Evolutionary conservation across 2,888 invertebrate genomes (phyloP).

Genomic region (Tolmerus cingulatus): DNA sequence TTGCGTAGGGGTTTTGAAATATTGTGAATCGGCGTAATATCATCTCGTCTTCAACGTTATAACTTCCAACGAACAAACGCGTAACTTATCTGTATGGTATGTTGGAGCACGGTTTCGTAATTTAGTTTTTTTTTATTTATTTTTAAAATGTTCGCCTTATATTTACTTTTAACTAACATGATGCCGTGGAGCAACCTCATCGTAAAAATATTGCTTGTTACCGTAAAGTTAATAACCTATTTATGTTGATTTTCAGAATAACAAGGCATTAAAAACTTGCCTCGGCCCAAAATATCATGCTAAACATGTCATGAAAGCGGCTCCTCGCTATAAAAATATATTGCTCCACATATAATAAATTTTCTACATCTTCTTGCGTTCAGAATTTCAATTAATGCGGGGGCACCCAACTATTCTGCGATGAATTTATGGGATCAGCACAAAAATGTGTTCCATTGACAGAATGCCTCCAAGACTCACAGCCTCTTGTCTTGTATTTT

Average conservation of each 20-base stretch:
- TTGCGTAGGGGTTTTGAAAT: not conserved
- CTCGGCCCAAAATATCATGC: not conserved
- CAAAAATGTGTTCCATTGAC: conserved; percentile 2
- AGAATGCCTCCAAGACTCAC: not conserved
- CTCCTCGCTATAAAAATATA: not conserved
- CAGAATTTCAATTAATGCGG: conserved; percentile 32
- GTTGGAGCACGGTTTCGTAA: too few relatives aligned
- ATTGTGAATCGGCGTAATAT: too few relatives aligned
- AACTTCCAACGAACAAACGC: too few relatives aligned
- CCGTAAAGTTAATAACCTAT: not conserved
- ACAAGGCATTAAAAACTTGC: not conserved
- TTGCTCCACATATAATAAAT: conserved; percentile 17
- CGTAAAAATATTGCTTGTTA: not conserved
- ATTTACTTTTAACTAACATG: not conserved
- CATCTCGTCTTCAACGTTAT: too few relatives aligned
- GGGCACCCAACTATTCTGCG: conserved; percentile 15
- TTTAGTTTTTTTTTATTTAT: too few relatives aligned
- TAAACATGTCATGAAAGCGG: not conserved
- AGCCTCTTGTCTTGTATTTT: not conserved
- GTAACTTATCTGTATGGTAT: too few relatives aligned
- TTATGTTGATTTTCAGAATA: not conserved
- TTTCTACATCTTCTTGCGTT: conserved; percentile 4
- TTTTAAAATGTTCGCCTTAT: not conserved
- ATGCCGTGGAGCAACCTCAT: not conserved
- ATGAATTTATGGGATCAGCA: conserved; percentile 25